A percentile compares a stretch with the other conserved stretches of the same genome.
phyloP scores from a whole-genome alignment of 2,797 vertebrate species.

The Pseudochromis fuscus region DNA sequence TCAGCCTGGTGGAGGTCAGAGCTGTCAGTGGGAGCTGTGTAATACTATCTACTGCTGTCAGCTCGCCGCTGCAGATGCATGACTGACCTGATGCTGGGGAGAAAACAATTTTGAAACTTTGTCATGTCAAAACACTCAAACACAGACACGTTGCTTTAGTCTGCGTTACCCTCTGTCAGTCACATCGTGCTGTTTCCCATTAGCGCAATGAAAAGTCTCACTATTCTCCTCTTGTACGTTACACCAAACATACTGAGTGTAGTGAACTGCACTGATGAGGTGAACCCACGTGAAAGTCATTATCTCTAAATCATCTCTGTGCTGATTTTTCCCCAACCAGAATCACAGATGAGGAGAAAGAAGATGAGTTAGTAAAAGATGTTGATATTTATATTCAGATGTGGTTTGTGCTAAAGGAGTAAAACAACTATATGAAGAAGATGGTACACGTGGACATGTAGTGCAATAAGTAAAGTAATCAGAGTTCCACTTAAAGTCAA shows the following conservation, averaged over 20 bases:
- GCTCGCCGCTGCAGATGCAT: slow-evolving; percentile 60
- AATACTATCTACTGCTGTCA: slow-evolving; percentile 81
- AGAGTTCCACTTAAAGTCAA: background rate
- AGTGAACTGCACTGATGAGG: slow-evolving; percentile 5
- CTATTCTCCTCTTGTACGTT: slow-evolving; percentile 11
- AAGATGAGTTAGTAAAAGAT: background rate
- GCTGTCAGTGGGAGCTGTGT: slow-evolving; percentile 75
- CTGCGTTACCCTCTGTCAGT: slow-evolving; percentile 39
- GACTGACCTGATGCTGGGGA: slow-evolving; percentile 73
- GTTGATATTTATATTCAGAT: background rate
- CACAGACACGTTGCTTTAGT: slow-evolving; percentile 37
- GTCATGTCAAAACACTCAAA: slow-evolving; percentile 58
- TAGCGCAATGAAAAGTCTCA: slow-evolving; percentile 29
- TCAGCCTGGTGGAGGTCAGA: slow-evolving; percentile 72
- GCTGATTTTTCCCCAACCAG: too few relatives aligned
- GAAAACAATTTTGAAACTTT: slow-evolving; percentile 62
- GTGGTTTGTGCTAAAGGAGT: slow-evolving; percentile 8
- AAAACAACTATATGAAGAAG: background rate
- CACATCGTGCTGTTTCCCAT: slow-evolving; percentile 51
- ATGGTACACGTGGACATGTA: too few relatives aligned
- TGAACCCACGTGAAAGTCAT: slow-evolving; percentile 28
- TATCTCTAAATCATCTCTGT: background rate
- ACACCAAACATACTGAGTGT: background rate
- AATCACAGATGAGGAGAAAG: background rate
- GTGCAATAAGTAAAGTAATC: too few relatives aligned